Base-by-base conservation (phyloP, 2,888 invertebrate species). In the Rhabditophanes sp. region DNA sequence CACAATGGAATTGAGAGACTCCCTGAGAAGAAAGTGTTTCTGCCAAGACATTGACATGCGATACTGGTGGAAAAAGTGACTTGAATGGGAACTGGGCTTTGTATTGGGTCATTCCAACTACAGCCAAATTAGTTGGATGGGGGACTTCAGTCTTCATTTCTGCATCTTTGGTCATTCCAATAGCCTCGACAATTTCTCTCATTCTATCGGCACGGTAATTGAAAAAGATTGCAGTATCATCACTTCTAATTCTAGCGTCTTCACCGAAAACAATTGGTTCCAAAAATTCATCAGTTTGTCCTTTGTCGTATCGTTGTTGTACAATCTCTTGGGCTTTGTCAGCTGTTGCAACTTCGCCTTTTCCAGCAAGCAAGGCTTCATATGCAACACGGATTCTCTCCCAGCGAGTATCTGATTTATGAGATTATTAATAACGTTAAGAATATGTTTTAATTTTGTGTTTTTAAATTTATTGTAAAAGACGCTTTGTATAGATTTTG, bases 131-230 rank as follows among this genome's bases (percentile, higher is more conserved):
- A 23, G 39, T 35, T 8, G 61, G 61, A 25, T 62, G 61, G 4
- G 39, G 20, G 17, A 49, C 31, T 6, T 43, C 33, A 18, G 53
- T 53, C 21, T 48, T 44, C 30, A 59, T 47, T 34, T 55, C 50
- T 42, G 59, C 55, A 37, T 53, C 59, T 3, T 50, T 36, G 30
- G 59, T 54, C 46, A 54, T 44, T 26, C 60, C 61, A 39, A 62
- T 44, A 23, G 53, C 57, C 41, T 68, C 67, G 12, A 53, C 50
- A 26, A 69, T 69, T 46, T 69, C 63, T 22, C 69, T 52, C 65
- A 69, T 68, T 3, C 69, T 50, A 47, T 69, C 69, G n/a, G 69
- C 64, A 29, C 69, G 60, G 43, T 64, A 69, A 40, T 69, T 65
- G 46, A 69, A 64, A 51, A 69, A 69, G n/a, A 69, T 39, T 25